Percentiles rank a stretch among this genome's conserved stretches.
Evolutionary conservation across 2,797 vertebrate genomes (phyloP).

Genomic region (Cuculus canorus): DNA sequence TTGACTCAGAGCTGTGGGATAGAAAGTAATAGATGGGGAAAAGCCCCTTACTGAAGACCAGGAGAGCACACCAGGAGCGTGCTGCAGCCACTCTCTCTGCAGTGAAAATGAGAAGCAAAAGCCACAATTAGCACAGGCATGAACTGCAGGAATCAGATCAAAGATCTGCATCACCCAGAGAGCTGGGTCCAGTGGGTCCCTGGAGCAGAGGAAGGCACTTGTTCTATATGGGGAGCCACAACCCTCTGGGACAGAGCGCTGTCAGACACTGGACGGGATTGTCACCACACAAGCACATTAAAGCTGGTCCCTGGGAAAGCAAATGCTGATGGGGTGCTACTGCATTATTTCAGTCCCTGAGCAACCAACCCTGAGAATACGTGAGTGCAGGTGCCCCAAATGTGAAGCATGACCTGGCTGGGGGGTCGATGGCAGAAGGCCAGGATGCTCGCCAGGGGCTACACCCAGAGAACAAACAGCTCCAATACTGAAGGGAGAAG

Average conservation of each 20-base stretch:
- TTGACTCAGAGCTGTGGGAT: neutral
- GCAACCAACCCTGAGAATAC: rapidly evolving
- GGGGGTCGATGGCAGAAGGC: neutral
- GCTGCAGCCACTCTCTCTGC: neutral
- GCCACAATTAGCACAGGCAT: neutral
- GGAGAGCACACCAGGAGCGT: neutral
- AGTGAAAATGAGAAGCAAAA: neutral
- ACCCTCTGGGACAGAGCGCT: rapidly evolving
- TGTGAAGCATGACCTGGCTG: rapidly evolving
- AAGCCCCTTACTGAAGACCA: neutral
- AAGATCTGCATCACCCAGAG: neutral
- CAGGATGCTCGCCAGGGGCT: neutral
- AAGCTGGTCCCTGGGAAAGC: neutral
- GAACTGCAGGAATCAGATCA: neutral
- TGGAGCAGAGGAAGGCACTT: neutral
- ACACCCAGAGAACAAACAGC: neutral
- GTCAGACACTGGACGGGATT: rapidly evolving
- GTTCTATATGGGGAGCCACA: rapidly evolving
- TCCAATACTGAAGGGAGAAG: neutral
- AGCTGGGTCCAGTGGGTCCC: neutral
- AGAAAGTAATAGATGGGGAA: neutral
- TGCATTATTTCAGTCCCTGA: neutral
- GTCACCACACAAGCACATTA: neutral
- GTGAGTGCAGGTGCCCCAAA: rapidly evolving
- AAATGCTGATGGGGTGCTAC: neutral